Evolutionary conservation across 1,140 invertebrate species (phyloP), one percentile per base, ranked within the genome.

Genomic region (Drepana arcuata): DNA sequence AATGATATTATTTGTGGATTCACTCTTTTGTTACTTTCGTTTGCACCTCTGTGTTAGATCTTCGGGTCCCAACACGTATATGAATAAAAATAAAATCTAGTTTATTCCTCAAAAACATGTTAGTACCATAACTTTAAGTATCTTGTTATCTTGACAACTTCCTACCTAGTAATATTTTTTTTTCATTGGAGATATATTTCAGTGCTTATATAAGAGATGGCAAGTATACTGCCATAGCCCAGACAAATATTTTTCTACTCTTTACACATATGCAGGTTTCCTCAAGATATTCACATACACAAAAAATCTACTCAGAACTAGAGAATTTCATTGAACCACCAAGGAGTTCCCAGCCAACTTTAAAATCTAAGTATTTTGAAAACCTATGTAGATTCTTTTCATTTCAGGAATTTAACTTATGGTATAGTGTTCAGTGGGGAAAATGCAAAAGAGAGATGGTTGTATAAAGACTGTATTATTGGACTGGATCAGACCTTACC

Each of bases 401-500:
- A 27, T 70, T 75, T 13, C 59, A 78, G 73, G 31, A 74, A 74
- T 34, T 45, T 74, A 5, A 66, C 55, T 18, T 74, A 73, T 23
- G 13, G 38, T 0, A 48, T 75, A 32, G 30, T 49, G 1, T 72
- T 78, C 28, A 31, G 51, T 6, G 16, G 3, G 6, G 40, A 57
- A 16, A 27, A 58, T 37, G 36, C 53, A 6, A 41, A 46, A n/a
- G 32, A 41, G 13, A 53, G 31, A n/a, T 54, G 47, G 41, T 34
- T 53, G 23, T 70, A 65, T 27, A 43, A 53, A 10, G 55, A 48
- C n/a, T 78, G 73, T 29, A 30, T 57, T 0, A 32, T 73, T 0
- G 60, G 61, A 0, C 18, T 78, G 7, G 52, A 64, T 16, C 68
- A 72, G 33, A 21, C 25, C 0, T 34, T 78, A 2, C 73, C 73